phyloP scores from a whole-genome alignment of 2,888 invertebrate species.

The Volucella inflata region DNA sequence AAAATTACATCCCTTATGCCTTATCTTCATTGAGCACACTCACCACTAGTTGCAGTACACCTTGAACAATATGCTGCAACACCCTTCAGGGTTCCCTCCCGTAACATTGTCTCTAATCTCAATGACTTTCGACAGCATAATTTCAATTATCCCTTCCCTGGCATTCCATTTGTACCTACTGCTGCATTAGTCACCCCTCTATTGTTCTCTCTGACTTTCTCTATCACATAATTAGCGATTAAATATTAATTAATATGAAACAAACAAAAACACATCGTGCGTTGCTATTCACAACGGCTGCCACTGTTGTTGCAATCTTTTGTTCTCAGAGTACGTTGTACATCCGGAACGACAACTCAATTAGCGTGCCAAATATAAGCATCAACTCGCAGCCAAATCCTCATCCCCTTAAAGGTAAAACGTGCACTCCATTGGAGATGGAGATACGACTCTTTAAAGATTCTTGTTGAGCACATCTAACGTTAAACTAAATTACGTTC shows the following conservation, averaged over 20 bases:
- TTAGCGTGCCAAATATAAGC: constrained; percentile 67
- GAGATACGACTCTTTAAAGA: constrained; percentile 39
- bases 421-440: constrained; percentile 10
- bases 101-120: no score
- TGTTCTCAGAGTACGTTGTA: constrained; percentile 46
- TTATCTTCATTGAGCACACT: no score
- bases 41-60: no score
- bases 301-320: constrained; percentile 27
- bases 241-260: constrained; percentile 71
- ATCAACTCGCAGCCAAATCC: constrained; percentile 12
- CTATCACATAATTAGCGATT: constrained; percentile 61
- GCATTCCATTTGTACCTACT: no score
- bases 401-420: not conserved
- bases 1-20: no score
- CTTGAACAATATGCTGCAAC: no score
- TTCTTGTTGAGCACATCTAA: constrained; percentile 47
- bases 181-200: not conserved
- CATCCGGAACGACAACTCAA: constrained; percentile 74
- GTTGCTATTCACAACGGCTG: constrained; percentile 26
- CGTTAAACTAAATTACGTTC: constrained; percentile 62
- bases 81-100: no score
- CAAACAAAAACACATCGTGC: constrained; percentile 52
- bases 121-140: no score
- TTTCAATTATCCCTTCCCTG: no score
- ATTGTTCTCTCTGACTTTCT: constrained; percentile 6